Evolutionary conservation across 2,797 vertebrate genomes (phyloP), one percentile per base, ranked within the genome.

Genomic region (Molossus molossus): DNA sequence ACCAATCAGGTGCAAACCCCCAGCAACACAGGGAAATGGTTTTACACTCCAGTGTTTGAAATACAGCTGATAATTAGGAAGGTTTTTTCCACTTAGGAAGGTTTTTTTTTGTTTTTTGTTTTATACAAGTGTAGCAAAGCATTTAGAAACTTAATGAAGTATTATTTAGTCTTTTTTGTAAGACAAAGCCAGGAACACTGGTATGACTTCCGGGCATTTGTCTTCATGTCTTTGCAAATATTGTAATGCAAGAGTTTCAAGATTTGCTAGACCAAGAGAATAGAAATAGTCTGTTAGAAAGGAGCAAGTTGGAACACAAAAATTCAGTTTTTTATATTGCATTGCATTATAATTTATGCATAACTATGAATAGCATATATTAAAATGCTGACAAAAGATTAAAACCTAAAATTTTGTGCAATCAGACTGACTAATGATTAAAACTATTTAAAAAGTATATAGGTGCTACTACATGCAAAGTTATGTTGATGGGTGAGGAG

Each of bases 131-230:
- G 3, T 72, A 40, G 27, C 9, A 89, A 82, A 65, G n/a, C 79
- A 84, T 77, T 95, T 82, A 62, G 86, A 91, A 86, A 87, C 76
- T 79, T 70, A 67, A 55, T 91, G 93, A 55, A 21, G 13, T 48
- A 67, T 73, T 27, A 29, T 29, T 80, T 64, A n/a, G 33, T 64
- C 6, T 50, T 23, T 72, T 94, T 57, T 64, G 58, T 50, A 70
- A 91, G 83, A 50, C 17, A 62, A 81, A 27, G 9, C 20, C 40
- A 90, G 72, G 85, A 92, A 87, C 53, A 62, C 12, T 13, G 11
- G 3, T 18, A 50, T 15, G 23, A 33, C 48, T 91, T 87, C 33
- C 45, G 6, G 3, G 6, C 18, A 27, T 57, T 29, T 57, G n/a
- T 79, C 53, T 91, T 69, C 15, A 75, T 33, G 15, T 6, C 27